These are phyloP conservation scores for Apamea crenata DNA, from an alignment of 2,888 invertebrate species.

Conservation along the genomic window DNA sequence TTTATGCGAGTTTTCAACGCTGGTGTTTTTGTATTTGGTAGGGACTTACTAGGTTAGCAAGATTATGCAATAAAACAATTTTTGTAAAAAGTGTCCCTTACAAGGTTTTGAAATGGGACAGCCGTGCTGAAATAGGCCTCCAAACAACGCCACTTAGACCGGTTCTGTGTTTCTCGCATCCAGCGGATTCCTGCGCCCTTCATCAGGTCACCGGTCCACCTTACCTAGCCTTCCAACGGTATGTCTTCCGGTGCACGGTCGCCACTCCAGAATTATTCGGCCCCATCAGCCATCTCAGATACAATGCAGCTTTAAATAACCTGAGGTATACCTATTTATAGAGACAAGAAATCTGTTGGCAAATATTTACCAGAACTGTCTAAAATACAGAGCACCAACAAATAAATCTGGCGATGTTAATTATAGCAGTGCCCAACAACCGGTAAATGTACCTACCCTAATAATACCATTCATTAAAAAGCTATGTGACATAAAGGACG, in stretches of 20 bases:
- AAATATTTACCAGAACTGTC: slow-evolving; percentile 10
- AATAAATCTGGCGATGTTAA: slow-evolving; percentile 58
- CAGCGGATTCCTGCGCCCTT: background rate
- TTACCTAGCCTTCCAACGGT: background rate
- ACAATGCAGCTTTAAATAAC: background rate
- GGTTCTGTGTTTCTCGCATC: background rate
- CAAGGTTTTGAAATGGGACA: no score
- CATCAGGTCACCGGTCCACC: background rate
- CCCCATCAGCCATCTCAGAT: no score
- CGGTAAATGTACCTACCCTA: slow-evolving; percentile 60
- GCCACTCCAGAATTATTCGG: background rate
- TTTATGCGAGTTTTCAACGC: no score
- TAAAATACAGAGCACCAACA: background rate
- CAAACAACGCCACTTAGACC: no score
- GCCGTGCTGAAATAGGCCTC: no score
- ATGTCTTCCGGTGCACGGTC: background rate
- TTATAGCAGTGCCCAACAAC: slow-evolving; percentile 61
- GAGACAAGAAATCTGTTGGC: background rate
- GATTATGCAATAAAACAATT: no score
- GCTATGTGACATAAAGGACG: slow-evolving; percentile 64
- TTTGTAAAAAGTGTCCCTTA: no score
- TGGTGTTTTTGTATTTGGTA: no score
- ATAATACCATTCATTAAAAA: slow-evolving; percentile 69
- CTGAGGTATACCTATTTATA: background rate
- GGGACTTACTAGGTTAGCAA: no score